phyloP scores from a whole-genome alignment of 2,113 vertebrate genomes.

The Tetrao urogallus region DNA sequence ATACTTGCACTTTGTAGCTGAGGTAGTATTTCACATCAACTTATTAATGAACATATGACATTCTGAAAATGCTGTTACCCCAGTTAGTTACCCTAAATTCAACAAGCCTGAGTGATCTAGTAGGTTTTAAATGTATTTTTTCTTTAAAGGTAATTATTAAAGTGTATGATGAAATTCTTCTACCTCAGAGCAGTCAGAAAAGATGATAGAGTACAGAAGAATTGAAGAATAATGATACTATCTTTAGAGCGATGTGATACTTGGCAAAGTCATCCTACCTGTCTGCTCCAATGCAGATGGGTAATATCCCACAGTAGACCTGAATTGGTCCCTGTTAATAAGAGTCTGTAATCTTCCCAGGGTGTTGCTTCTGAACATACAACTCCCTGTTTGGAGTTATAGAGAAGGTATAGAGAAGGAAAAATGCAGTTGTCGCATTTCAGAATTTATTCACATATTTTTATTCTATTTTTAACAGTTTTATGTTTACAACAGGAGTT shows the following conservation, averaged over 20 bases:
- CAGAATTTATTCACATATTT: neutral
- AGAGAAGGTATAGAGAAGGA: neutral
- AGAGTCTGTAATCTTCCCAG: neutral
- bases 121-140: neutral
- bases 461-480: neutral
- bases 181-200: neutral
- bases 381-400: neutral
- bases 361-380: neutral
- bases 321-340: neutral
- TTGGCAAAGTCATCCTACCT: neutral
- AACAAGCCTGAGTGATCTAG: neutral
- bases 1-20: neutral
- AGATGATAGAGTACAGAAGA: neutral
- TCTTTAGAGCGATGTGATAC: neutral
- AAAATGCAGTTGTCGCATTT: neutral
- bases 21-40: neutral
- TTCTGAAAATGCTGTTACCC: neutral
- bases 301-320: neutral
- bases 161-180: neutral
- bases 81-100: neutral
- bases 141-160: neutral
- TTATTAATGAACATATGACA: neutral
- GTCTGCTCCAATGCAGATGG: neutral
- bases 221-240: neutral
- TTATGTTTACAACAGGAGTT: neutral